Evolutionary conservation across 2,797 vertebrate genomes (phyloP).

Genomic region (Gymnothorax javanicus): DNA sequence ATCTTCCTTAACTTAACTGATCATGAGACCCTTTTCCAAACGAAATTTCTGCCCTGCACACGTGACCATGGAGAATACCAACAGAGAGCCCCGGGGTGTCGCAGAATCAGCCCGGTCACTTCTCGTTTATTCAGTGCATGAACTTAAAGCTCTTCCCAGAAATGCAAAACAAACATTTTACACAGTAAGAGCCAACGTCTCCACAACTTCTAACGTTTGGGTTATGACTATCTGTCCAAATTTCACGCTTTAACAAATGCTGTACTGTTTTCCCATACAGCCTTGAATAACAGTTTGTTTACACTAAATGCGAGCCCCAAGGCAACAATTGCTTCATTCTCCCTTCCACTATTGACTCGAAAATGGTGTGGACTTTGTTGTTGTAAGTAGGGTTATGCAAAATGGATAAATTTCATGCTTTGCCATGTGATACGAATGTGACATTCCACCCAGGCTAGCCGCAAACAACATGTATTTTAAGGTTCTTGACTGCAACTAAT

Average conservation of each 20-base stretch:
- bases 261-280: conserved; percentile 73
- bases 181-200: conserved; percentile 43
- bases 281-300: conserved; percentile 92
- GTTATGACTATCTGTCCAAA: conserved; percentile 64
- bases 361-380: conserved; percentile 77
- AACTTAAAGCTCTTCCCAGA: conserved; percentile 33
- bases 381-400: conserved; percentile 82
- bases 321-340: conserved; percentile 77
- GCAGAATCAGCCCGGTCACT: conserved; percentile 11
- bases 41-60: neutral
- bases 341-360: conserved; percentile 71
- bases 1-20: neutral
- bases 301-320: conserved; percentile 75
- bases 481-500: conserved; percentile 84
- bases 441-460: conserved; percentile 80
- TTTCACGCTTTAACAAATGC: conserved; percentile 73
- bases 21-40: neutral
- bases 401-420: conserved; percentile 90
- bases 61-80: neutral
- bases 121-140: conserved; percentile 32
- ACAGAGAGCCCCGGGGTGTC: neutral
- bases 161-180: conserved; percentile 63
- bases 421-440: conserved; percentile 95
- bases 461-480: conserved; percentile 77
- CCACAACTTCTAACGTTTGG: conserved; percentile 54